These are phyloP conservation scores for Carollia perspicillata DNA, from an alignment of 2,113 vertebrate species.

Conservation along the genomic window DNA sequence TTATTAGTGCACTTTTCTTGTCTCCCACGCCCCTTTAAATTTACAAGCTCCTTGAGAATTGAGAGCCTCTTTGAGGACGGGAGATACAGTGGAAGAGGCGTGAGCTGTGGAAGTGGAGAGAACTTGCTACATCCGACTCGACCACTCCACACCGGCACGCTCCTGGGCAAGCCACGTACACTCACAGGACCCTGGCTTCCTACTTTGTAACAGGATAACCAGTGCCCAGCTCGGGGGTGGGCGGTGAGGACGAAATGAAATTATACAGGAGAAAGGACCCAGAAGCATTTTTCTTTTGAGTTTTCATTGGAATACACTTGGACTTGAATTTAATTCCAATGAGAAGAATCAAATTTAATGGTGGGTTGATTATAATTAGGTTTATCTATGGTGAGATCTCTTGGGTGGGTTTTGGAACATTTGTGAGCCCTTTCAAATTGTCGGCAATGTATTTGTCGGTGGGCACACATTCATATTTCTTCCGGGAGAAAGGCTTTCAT, in stretches of 20 bases:
- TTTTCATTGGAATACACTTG: background rate
- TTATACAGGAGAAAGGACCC: background rate
- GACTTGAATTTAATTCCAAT: background rate
- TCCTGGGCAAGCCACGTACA: background rate
- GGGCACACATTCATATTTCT: background rate
- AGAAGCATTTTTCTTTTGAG: background rate
- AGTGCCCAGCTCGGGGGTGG: background rate
- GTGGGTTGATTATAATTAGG: background rate
- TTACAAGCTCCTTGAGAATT: background rate
- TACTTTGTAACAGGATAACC: background rate
- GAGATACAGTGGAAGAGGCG: background rate
- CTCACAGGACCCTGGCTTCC: background rate
- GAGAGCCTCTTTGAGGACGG: background rate
- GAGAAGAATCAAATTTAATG: background rate
- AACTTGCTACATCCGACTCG: background rate
- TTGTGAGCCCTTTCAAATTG: background rate
- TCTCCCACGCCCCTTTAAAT: background rate
- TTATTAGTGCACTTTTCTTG: background rate
- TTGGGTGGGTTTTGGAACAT: background rate
- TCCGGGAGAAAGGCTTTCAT: background rate
- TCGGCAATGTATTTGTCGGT: background rate
- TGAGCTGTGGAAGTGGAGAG: background rate
- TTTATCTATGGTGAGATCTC: background rate
- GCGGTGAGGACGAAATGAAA: background rate
- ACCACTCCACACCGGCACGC: fast-evolving